Base-by-base conservation (phyloP, 2,113 vertebrate genomes). In the Cephalopholis sonnerati region DNA sequence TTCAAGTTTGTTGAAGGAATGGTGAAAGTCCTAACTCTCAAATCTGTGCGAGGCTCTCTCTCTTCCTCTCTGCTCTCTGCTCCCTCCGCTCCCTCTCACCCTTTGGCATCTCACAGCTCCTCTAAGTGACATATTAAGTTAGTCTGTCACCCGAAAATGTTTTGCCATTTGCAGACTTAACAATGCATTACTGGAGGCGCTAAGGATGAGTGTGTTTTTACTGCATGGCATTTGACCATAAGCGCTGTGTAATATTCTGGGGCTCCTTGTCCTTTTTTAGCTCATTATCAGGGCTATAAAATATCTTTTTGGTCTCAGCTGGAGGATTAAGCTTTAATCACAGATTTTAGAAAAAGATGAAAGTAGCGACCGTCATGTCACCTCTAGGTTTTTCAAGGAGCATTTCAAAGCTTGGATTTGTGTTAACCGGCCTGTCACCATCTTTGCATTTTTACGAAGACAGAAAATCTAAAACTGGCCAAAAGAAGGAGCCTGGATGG, bases 121-220 rank as follows among this genome's bases (percentile, higher is more conserved):
- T 75, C 64, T 61, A 65, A 55, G 63, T 74, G 78, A 67, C 29
- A 77, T 75, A 79, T 83, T 84, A 79, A 86, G 81, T 81, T 61
- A 44, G 24, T 79, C 59, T 65, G 53, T 87, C 79, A 74, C 63
- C 70, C 54, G 5, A 59, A 87, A 83, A 82, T 64, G 62, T 74
- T 82, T 79, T 80, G 48, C 72, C 75, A 86, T 88, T 84, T 82
- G 32, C 79, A 75, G 61, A 64, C 59, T 82, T 58, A 73, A 84
- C 51, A 62, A 54, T 74, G 27, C 29, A 62, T 79, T 57, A 84
- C 73, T 76, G 64, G 53, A 54, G 54, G 71, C 8, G 3, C 39
- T 59, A 51, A 74, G 61, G n/a, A 79, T 81, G 36, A 77, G 74
- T 44, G 61, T 77, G 48, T 83, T 87, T 79, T 81, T 73, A 79